Evolutionary conservation across 92 coral and sea anemone species (phyloP), one percentile per base, ranked within the genome.

Genomic region (Bergia sp.): DNA sequence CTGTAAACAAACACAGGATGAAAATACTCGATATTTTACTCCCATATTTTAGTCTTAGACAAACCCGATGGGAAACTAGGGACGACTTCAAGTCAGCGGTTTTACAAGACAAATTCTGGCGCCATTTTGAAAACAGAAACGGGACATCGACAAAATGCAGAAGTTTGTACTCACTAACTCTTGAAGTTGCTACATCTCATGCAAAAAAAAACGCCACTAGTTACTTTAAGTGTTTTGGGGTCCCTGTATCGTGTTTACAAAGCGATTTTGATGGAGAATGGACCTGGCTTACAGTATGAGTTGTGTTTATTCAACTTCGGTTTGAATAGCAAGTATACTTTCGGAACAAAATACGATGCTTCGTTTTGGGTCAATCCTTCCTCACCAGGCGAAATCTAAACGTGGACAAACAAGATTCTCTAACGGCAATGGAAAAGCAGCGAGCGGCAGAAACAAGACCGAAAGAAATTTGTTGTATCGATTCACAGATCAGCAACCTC

Each of bases 391-490:
- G 21, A 55, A 55, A 55, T 55, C 64, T 55, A 55, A 55, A 15
- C 64, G 64, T 55, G 64, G 64, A 55, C 15, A 55, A 13, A 67
- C 74, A 67, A 67, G 74, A 67, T 67, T 67, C 74, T 67, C 74
- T 55, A 67, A 67, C 74, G 74, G 16, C 74, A 67, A 67, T 67
- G 74, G 36, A n/a, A 67, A 67, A 67, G 38, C 73, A 75, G 8
- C 42, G 47, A 1, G 45, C 90, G 80, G 76, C 44, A 53, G 81
- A 49, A 72, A 45, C 89, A 45, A 91, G 88, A 55, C 87, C 98
- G 37, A 92, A 94, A 53, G 99, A 96, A 74, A 91, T 96, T 45
- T 96, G 98, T 86, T 94, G 88, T 82, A 96, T 96, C 76, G 99
- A 96, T 76, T 92, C 95, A 39, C 93, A 89, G 58, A 88, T 96